Conservation (phyloP, 1,140 invertebrate species). For the Sitophilus oryzae region DNA sequence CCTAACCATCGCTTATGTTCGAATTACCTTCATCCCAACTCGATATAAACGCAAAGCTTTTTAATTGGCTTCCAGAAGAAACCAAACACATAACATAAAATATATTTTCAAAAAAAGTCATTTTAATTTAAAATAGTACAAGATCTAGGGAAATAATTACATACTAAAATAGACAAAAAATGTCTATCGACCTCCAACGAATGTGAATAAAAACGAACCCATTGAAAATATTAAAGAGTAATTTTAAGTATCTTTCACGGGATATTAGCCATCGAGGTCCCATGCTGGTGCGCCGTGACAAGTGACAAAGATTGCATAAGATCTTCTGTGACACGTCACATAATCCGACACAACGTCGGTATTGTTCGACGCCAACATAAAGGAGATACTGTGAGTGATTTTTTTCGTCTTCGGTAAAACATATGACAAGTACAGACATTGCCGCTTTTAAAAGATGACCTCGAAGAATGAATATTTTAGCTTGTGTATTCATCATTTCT, state of each 20-base stretch:
- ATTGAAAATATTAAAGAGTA: too few species aligned
- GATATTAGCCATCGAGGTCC: not conserved
- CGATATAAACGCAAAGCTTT: constrained; percentile 13
- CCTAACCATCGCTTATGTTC: constrained; percentile 31
- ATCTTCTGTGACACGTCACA: constrained; percentile 35
- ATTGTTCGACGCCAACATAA: constrained; percentile 30
- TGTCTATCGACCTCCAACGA: too few species aligned
- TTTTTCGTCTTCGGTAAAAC: constrained; percentile 24
- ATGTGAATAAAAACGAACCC: too few species aligned
- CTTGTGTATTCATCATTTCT: constrained; percentile 12
- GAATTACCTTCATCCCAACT: constrained; percentile 15
- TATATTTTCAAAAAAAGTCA: too few species aligned
- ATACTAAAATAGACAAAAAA: too few species aligned
- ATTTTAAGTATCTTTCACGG: not conserved
- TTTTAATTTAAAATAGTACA: too few species aligned
- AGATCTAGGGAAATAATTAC: too few species aligned
- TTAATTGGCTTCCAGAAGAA: constrained; percentile 4
- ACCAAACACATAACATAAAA: too few species aligned
- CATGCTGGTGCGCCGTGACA: constrained; percentile 23
- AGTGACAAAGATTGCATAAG: constrained; percentile 34
- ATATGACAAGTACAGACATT: constrained; percentile 30
- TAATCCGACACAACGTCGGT: constrained; percentile 33
- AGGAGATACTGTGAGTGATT: constrained; percentile 28
- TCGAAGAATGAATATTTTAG: constrained; percentile 26
- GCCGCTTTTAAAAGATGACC: constrained; percentile 26